Evolutionary conservation across 2,888 invertebrate genomes (phyloP).

Genomic region (Lamellibrachia columna): DNA sequence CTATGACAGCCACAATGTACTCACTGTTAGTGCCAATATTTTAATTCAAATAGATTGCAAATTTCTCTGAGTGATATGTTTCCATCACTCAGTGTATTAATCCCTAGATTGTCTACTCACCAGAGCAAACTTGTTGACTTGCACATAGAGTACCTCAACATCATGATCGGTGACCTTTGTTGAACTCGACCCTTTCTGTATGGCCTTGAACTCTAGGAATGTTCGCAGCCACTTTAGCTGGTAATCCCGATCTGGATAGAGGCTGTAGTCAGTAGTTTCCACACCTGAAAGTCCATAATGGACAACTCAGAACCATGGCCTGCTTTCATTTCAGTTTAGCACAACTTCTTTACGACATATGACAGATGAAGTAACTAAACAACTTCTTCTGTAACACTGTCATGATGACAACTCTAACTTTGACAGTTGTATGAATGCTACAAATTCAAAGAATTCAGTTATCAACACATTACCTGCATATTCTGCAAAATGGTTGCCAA

Average conservation of each 20-base stretch:
- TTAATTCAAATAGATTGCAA: too few relatives aligned
- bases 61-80: too few relatives aligned
- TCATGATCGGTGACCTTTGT: conserved; percentile 57
- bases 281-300: conserved; percentile 68
- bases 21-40: too few relatives aligned
- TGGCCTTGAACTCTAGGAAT: conserved; percentile 79
- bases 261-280: conserved; percentile 73
- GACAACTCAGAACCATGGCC: neutral
- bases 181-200: neutral
- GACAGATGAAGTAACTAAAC: neutral
- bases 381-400: neutral
- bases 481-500: conserved; percentile 98
- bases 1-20: too few relatives aligned
- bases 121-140: conserved; percentile 83
- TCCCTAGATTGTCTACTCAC: conserved; percentile 44
- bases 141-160: conserved; percentile 76
- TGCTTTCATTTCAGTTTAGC: neutral
- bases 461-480: conserved; percentile 75
- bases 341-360: neutral
- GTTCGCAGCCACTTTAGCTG: conserved; percentile 82
- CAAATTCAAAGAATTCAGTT: neutral
- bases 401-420: neutral
- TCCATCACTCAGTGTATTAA: too few relatives aligned
- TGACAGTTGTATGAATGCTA: neutral
- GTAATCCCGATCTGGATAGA: conserved; percentile 81